Base-by-base conservation (phyloP, 1,140 invertebrate species). In the Physella acuta region DNA sequence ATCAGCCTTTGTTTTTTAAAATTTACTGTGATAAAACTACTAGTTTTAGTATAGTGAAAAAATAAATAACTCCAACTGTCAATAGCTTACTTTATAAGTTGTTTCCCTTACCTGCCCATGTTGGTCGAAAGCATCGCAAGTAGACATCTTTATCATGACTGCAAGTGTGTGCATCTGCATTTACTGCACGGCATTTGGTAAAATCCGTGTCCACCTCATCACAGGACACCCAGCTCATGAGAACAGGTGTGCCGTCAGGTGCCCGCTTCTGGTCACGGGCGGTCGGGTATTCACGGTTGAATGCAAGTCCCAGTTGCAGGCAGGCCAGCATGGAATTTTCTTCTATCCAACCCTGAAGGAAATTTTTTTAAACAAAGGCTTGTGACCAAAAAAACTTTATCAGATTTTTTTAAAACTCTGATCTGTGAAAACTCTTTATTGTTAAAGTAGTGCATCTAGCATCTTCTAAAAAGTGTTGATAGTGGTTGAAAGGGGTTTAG, bases 251-350 rank as follows among this genome's bases (percentile, higher is more conserved):
- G 14, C 74, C 71, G 17, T 74, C 64, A 24, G 68, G 58, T 0
- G 75, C 71, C 5, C 72, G 70, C 31, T 74, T 72, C 33, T 74
- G 77, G 24, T 68, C 63, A 70, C 80, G 72, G 20, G 85, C 85
- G 93, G 90, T 89, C 92, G 96, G 98, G 84, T 97, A 94, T 66
- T 93, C 89, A 1, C 94, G 94, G 84, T 99, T 95, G 5, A 98
- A 87, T 0, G 92, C 93, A 59, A 95, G 87, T 0, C 97, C 97
- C 67, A 99, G 83, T 85, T 98, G 95, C 85, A 97, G 93, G 81
- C 97, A 99, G 0, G 94, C 95, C 28, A 99, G 84, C 0, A 94
- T 92, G 2, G 97, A 95, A 76, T 95, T 92, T 55, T 90, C 87
- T n/a, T 94, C 91, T 56, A 90, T 96, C 95, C 97, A 99, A 33